Conservation (phyloP, 2,113 vertebrate species). For the Chelonoidis abingdonii region DNA sequence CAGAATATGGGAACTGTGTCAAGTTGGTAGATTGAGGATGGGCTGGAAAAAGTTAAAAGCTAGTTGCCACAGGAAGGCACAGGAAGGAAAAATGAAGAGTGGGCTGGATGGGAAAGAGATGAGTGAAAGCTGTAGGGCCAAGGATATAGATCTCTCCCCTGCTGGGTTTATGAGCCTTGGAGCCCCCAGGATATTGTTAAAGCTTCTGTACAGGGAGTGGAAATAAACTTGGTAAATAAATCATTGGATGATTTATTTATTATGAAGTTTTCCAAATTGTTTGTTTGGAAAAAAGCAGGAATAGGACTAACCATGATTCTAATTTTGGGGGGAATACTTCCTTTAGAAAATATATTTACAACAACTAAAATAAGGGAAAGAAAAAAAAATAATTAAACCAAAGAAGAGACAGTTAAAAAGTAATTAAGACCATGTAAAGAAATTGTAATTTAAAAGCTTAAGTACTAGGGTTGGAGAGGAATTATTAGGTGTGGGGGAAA, state of each 20-base stretch:
- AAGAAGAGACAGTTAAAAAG: background rate
- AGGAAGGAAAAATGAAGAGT: background rate
- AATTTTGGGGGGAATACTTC: background rate
- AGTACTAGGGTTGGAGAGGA: background rate
- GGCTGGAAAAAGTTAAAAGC: background rate
- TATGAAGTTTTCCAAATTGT: background rate
- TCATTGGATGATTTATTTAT: background rate
- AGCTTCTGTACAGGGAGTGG: background rate
- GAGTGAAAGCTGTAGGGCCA: background rate
- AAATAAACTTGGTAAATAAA: background rate
- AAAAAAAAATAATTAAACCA: background rate
- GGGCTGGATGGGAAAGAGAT: background rate
- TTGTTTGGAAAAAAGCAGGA: background rate
- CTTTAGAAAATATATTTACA: background rate
- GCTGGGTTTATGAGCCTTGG: background rate
- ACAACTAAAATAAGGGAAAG: background rate
- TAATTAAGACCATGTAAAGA: fast-evolving
- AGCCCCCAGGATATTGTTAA: background rate
- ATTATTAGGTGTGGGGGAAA: background rate
- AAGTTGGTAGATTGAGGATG: background rate
- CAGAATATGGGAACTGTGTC: background rate
- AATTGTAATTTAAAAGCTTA: background rate
- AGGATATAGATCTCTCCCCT: background rate
- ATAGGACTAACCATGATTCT: fast-evolving
- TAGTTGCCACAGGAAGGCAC: background rate